These are phyloP conservation scores for Neosilurus hyrtlii DNA, from an alignment of 2,797 vertebrate genomes.

Conservation along the genomic window DNA sequence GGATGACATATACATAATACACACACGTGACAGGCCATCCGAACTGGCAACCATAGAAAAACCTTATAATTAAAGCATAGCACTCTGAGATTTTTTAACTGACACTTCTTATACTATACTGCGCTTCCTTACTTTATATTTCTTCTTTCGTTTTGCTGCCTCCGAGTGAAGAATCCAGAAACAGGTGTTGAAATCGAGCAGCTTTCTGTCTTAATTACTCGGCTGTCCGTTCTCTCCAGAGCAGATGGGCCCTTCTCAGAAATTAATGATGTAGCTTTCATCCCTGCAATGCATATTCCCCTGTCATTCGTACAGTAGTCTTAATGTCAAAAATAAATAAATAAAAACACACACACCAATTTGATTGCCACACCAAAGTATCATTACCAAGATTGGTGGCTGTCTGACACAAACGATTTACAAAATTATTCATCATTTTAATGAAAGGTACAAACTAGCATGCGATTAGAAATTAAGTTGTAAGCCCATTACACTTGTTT, in stretches of 20 bases:
- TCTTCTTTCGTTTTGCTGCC: neutral
- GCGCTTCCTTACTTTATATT: neutral
- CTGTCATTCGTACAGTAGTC: conserved; percentile 62
- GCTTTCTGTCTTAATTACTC: conserved; percentile 66
- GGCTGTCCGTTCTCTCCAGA: conserved; percentile 54
- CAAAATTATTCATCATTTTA: conserved; percentile 58
- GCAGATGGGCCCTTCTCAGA: conserved; percentile 60
- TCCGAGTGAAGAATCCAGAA: conserved; percentile 39
- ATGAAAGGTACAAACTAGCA: conserved; percentile 50
- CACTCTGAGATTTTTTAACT: conserved; percentile 16
- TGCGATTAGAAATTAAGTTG: conserved; percentile 46
- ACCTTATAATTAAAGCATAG: too few relatives aligned
- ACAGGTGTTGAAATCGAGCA: conserved; percentile 59
- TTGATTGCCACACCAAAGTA: conserved; percentile 57
- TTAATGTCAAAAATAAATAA: conserved; percentile 62
- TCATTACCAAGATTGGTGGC: conserved; percentile 56
- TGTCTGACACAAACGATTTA: conserved; percentile 58
- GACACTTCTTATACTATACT: conserved; percentile 19
- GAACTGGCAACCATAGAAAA: too few relatives aligned
- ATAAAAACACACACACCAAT: conserved; percentile 40
- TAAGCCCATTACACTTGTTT: conserved; percentile 22
- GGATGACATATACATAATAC: too few relatives aligned
- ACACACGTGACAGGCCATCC: too few relatives aligned
- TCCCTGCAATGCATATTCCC: conserved; percentile 54
- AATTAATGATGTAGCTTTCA: conserved; percentile 61